Percentiles rank a stretch among this genome's conserved stretches.
Conservation (phyloP, 2,113 vertebrate genomes). For the Podarcis cretensis region DNA sequence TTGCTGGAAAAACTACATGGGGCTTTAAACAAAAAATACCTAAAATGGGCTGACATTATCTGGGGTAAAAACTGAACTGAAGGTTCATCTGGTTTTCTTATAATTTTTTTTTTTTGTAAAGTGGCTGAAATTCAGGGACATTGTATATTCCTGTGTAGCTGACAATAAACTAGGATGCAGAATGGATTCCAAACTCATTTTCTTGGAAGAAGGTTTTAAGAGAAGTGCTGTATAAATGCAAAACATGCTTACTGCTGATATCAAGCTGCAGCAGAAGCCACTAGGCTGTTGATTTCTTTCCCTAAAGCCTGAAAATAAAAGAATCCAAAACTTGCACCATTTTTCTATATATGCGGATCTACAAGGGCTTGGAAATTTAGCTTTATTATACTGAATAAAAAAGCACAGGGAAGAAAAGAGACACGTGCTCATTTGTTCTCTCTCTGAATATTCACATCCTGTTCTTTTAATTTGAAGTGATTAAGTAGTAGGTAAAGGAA, state of each 20-base stretch:
- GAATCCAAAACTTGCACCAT: not conserved
- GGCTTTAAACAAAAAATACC: no score
- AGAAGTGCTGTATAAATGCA: constrained; percentile 34
- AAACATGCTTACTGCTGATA: constrained; percentile 28
- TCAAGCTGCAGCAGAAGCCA: constrained; percentile 28
- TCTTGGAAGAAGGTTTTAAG: not conserved
- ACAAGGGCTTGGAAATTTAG: not conserved
- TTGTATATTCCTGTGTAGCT: no score
- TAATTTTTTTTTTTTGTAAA: no score
- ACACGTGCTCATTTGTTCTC: not conserved
- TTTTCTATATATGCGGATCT: not conserved
- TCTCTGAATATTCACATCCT: not conserved
- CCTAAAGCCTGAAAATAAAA: constrained; percentile 19
- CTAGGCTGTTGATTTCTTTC: constrained; percentile 31
- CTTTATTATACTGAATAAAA: not conserved
- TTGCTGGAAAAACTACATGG: no score
- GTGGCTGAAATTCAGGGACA: no score
- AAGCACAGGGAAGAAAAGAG: not conserved
- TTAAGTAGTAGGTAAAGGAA: not conserved
- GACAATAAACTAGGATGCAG: no score
- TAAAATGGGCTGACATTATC: no score
- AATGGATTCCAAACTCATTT: no score
- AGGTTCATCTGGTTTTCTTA: no score
- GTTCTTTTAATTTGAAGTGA: not conserved
- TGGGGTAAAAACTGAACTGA: no score